Evolutionary conservation across 2,888 invertebrate genomes (phyloP), one percentile per base, ranked within the genome.

Genomic region (Synanthedon vespiformis): DNA sequence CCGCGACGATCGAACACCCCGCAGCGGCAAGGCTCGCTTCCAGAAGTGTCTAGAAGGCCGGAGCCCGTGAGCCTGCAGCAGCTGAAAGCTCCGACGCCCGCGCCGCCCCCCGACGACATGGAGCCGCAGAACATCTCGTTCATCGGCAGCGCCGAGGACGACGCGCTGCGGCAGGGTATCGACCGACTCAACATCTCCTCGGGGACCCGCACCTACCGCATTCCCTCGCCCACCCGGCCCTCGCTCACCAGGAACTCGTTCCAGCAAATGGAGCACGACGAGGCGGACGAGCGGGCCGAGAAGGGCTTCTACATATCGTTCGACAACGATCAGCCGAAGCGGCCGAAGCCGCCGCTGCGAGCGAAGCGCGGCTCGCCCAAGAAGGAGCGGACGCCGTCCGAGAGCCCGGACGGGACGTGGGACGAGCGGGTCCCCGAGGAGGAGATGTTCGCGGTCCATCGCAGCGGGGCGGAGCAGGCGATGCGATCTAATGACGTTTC

Each of bases 241-340:
- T 89, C 91, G 57, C 77, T 91, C 44, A 90, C 90, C 57, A 87
- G 92, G 52, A 92, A 92, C 72, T 92, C 94, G 55, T 93, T 94
- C 85, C 93, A 92, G 72, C 88, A 70, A 62, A 74, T 67, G 55
- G 82, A 73, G 55, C 80, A 61, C 63, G 84, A 74, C 59, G 77
- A 80, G 52, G 75, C 72, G 62, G 66, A 74, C 63, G 81, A 89
- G 67, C 68, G 87, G 69, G 74, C 89, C 70, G 94, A 95, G 73
- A 94, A 95, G 76, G 95, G 95, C 40, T 98, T 98, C 84, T 97
- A 97, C 78, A 95, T 98, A 70, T 95, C 96, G 51, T 96, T 98
- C 74, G 96, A 96, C 72, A 93, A 94, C 73, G 95, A 95, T 54
- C 92, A 92, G 65, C 95, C 96, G 13, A 95, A 94, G 72, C 89